Percentiles rank a stretch among this genome's conserved stretches.
These are phyloP conservation scores for Malurus alboscapulatus DNA, from an alignment of 2,113 vertebrate species.

Conservation along the genomic window DNA sequence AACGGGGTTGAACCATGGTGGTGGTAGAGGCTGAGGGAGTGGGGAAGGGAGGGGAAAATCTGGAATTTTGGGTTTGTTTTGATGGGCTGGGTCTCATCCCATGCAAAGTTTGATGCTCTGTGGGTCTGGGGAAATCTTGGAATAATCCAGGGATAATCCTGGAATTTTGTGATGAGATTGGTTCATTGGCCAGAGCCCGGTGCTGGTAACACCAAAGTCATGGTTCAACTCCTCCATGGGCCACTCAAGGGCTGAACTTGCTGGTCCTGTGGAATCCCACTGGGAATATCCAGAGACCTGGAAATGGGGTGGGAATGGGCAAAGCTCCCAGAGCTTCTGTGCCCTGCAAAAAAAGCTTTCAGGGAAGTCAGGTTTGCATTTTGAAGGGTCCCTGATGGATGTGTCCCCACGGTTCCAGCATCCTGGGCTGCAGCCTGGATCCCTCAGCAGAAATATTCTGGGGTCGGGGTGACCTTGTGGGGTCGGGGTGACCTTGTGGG, in stretches of 20 bases:
- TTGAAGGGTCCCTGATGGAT: neutral
- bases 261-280: neutral
- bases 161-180: neutral
- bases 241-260: rapidly evolving
- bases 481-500: neutral
- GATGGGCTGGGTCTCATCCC: rapidly evolving
- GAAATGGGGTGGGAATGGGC: neutral
- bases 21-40: neutral
- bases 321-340: neutral
- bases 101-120: too few species aligned
- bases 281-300: neutral
- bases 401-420: neutral
- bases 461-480: neutral
- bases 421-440: neutral
- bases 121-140: neutral
- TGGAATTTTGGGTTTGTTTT: neutral
- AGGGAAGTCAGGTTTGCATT: neutral
- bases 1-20: neutral
- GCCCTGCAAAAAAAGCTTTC: too few species aligned
- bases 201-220: rapidly evolving
- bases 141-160: too few species aligned
- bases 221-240: rapidly evolving
- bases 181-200: neutral
- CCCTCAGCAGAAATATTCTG: neutral
- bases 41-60: neutral